These are phyloP conservation scores for Bryconaethiops microstoma DNA, from an alignment of 2,797 vertebrate species.

Conservation along the genomic window DNA sequence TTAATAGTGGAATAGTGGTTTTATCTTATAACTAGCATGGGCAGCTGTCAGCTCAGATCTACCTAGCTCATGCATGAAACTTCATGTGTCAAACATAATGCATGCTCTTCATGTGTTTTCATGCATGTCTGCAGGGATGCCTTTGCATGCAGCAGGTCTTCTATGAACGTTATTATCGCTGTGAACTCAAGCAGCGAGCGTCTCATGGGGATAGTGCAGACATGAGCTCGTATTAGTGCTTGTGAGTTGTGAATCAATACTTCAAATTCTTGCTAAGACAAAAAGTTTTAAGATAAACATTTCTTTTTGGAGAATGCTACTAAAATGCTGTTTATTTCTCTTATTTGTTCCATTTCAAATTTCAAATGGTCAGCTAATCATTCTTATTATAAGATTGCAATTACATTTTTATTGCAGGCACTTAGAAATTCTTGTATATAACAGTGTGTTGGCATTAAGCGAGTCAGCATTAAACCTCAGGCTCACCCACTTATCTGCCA, in stretches of 20 bases:
- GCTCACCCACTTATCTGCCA: neutral
- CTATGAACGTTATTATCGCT: conserved; percentile 6
- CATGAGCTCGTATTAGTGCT: neutral
- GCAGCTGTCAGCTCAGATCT: conserved; percentile 33
- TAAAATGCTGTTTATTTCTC: no score
- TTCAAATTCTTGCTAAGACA: no score
- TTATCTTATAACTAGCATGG: conserved; percentile 29
- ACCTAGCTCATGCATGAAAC: conserved; percentile 21
- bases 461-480: neutral
- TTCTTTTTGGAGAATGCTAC: no score
- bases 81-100: conserved; percentile 35
- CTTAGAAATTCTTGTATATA: neutral
- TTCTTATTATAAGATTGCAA: neutral
- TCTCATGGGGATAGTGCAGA: neutral
- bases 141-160: conserved; percentile 10
- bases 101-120: conserved; percentile 31
- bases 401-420: neutral
- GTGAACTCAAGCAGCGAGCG: conserved; percentile 6
- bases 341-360: neutral
- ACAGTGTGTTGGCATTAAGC: neutral
- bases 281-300: no score
- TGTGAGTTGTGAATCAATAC: neutral
- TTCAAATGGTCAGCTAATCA: neutral
- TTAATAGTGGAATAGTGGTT: neutral
- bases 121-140: conserved; percentile 10